phyloP scores from a whole-genome alignment of 2,797 vertebrate species.

The Adrianichthys oophorus region DNA sequence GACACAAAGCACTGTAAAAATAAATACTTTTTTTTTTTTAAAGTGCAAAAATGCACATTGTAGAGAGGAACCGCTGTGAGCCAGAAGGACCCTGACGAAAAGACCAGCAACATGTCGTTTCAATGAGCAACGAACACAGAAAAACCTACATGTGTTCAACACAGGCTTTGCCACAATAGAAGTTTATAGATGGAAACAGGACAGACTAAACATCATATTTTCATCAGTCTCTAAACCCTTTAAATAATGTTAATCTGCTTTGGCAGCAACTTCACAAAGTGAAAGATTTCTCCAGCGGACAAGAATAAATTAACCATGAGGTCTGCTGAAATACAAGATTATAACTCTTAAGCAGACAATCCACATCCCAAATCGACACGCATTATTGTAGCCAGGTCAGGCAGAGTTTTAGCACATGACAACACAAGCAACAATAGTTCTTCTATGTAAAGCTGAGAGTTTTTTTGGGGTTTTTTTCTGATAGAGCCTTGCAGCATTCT shows the following conservation, averaged over 20 bases:
- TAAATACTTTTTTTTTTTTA: too few relatives aligned
- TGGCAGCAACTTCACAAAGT: slow-evolving; percentile 2
- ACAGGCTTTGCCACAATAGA: not conserved
- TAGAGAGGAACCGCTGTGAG: too few relatives aligned
- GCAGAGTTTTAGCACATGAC: slow-evolving; percentile 41
- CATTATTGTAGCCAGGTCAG: slow-evolving; percentile 19
- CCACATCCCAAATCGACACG: slow-evolving; percentile 34
- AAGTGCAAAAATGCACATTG: too few relatives aligned
- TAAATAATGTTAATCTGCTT: slow-evolving; percentile 12
- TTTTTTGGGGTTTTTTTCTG: slow-evolving; percentile 30
- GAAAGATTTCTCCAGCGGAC: not conserved
- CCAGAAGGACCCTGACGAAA: too few relatives aligned
- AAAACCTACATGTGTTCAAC: not conserved
- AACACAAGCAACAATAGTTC: slow-evolving; percentile 45
- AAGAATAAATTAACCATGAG: slow-evolving; percentile 17
- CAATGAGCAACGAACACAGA: not conserved
- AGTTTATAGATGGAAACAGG: slow-evolving; percentile 14
- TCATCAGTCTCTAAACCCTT: slow-evolving; percentile 12
- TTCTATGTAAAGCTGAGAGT: slow-evolving; percentile 50
- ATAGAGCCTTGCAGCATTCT: slow-evolving; percentile 42
- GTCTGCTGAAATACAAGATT: slow-evolving; percentile 24
- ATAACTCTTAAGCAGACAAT: slow-evolving; percentile 31
- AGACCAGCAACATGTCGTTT: not conserved
- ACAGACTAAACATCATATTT: slow-evolving; percentile 33
- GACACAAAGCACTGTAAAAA: too few relatives aligned